phyloP scores from a whole-genome alignment of 2,113 vertebrate genomes.

The Coturnix japonica region DNA sequence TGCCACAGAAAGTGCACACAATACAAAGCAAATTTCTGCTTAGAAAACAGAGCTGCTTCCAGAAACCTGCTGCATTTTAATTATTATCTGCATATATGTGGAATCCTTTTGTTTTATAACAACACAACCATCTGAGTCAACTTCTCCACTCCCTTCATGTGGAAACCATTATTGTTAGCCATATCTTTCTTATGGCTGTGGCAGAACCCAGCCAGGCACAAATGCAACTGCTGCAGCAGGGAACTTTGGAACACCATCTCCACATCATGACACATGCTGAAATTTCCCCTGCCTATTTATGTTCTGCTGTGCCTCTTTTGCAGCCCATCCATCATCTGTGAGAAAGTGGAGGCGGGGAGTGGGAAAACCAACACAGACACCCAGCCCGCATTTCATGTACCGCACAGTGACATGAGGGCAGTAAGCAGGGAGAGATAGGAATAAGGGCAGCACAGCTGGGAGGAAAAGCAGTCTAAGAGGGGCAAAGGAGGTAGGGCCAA shows the following conservation, averaged over 20 bases:
- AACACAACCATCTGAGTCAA: not conserved
- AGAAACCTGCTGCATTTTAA: not conserved
- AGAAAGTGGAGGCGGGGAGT: not conserved
- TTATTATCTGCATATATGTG: not conserved
- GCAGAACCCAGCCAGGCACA: not conserved
- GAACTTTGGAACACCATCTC: not conserved
- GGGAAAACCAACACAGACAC: not conserved
- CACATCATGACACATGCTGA: not conserved
- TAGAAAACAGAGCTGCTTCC: not conserved
- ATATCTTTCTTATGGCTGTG: not conserved
- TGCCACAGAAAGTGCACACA: not conserved
- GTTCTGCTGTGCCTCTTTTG: not conserved
- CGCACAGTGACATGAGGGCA: not conserved
- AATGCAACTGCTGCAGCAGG: not conserved
- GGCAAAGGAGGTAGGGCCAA: not conserved
- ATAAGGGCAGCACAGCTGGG: not conserved
- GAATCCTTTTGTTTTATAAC: not conserved
- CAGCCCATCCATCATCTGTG: not conserved
- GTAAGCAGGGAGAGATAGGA: accelerated
- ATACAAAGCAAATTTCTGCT: not conserved
- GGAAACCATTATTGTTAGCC: not conserved
- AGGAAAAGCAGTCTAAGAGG: not conserved
- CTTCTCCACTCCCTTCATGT: not conserved
- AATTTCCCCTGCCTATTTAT: not conserved
- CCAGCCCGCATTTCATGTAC: not conserved